These are phyloP conservation scores for Cerastoderma edule DNA, from an alignment of 2,888 invertebrate species.

Conservation along the genomic window DNA sequence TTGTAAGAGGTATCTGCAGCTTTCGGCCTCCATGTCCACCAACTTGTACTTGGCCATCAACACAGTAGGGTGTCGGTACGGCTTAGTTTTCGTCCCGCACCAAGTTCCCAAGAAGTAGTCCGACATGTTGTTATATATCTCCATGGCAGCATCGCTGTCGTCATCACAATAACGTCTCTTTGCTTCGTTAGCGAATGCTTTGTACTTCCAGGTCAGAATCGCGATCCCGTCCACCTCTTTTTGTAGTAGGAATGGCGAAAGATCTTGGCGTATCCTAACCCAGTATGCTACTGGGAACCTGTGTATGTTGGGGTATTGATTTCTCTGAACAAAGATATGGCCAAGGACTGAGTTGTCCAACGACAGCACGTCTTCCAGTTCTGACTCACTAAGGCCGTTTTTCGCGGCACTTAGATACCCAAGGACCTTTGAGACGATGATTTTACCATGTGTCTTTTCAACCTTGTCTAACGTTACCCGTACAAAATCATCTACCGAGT, in stretches of 20 bases:
- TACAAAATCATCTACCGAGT: constrained; percentile 70
- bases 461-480: constrained; percentile 69
- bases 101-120: constrained; percentile 80
- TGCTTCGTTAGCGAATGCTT: constrained; percentile 72
- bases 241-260: constrained; percentile 69
- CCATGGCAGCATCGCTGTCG: constrained; percentile 23
- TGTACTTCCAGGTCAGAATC: constrained; percentile 77
- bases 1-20: constrained; percentile 75
- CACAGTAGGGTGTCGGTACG: constrained; percentile 70
- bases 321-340: constrained; percentile 67
- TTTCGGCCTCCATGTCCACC: constrained; percentile 60
- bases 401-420: constrained; percentile 75
- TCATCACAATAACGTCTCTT: constrained; percentile 60
- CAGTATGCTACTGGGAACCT: constrained; percentile 75
- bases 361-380: constrained; percentile 77
- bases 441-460: constrained; percentile 71
- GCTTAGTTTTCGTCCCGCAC: constrained; percentile 75
- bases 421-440: constrained; percentile 67
- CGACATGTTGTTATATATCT: constrained; percentile 74
- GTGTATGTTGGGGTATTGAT: constrained; percentile 72
- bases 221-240: constrained; percentile 72
- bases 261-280: constrained; percentile 67
- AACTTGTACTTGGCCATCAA: constrained; percentile 63
- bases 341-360: constrained; percentile 77
- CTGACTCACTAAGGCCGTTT: constrained; percentile 75